Base-by-base conservation (phyloP, 2,113 vertebrate genomes). In the Prunella himalayana region DNA sequence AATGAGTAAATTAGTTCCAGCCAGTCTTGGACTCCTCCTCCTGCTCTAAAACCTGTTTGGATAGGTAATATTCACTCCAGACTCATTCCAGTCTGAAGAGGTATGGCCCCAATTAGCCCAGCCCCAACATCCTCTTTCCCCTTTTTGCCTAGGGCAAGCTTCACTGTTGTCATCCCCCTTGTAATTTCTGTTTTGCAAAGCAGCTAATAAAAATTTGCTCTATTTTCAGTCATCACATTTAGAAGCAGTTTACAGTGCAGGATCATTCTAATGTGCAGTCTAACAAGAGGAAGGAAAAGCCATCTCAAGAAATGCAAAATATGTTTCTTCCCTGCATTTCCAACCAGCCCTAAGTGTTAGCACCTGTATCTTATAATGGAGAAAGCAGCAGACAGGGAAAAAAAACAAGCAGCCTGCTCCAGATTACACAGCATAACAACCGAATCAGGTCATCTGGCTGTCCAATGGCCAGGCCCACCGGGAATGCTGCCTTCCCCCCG, bases 1-100 rank as follows among this genome's bases (percentile, higher is more conserved):
- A 97, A 95, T 54, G 49, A 95, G 86, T 92, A 90, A 90, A 82
- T 97, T 94, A 97, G 88, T 86, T 71, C 70, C 89, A 94, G 94
- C 33, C 66, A 84, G 81, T 47, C n/a, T 25, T 18, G 21, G 27
- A 69, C 82, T 72, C 90, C 94, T 95, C 97, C 97, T 91, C 68
- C 81, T 73, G 31, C 91, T 80, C 57, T 57, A 82, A 95, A 96
- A 96, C 85, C 97, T 94, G 92, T 91, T 96, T 84, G 80, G 83
- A 86, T 86, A 77, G 90, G 73, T 95, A 95, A 89, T 63, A 85
- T 75, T 93, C 80, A 95, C 81, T 50, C 66, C 90, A 90, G 86
- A 82, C 88, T 96, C 90, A 94, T 91, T 86, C 83, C 88, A 80
- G 45, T 45, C 69, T 57, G 37, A 86, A 66, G 82, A 96, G 57